Conservation (phyloP, 2,113 vertebrate genomes). For the Romanogobio albipinnatus region DNA sequence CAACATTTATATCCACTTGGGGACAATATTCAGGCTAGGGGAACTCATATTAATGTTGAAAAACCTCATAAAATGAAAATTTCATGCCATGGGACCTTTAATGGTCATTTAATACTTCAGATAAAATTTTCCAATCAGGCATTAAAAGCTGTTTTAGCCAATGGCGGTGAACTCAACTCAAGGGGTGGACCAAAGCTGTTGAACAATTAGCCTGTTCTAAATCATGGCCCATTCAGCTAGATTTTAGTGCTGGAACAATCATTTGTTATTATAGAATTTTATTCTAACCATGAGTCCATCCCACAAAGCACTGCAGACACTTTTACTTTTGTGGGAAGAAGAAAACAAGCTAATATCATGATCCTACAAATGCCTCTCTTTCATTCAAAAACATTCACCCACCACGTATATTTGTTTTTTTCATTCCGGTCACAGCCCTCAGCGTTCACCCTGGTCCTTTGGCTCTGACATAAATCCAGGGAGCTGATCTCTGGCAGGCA, state of each 20-base stretch:
- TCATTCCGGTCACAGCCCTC: constrained; percentile 32
- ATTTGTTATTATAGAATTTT: background rate
- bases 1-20: too few relatives aligned
- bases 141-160: too few relatives aligned
- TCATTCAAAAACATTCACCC: constrained; percentile 20
- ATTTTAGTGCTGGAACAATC: background rate
- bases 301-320: background rate
- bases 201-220: background rate
- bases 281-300: background rate
- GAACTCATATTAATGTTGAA: too few relatives aligned
- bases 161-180: too few relatives aligned
- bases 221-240: background rate
- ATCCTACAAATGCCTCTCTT: background rate
- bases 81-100: too few relatives aligned
- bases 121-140: background rate
- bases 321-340: background rate
- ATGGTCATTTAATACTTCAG: background rate
- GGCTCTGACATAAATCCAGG: constrained; percentile 24
- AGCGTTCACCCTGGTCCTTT: constrained; percentile 1
- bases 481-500: constrained; percentile 22
- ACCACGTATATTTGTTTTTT: background rate
- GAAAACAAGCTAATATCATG: constrained; percentile 9
- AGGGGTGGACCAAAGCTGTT: background rate
- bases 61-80: too few relatives aligned
- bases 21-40: too few relatives aligned